Conservation (phyloP, 1,140 invertebrate genomes). For the Lepidotrigona ventralis region DNA sequence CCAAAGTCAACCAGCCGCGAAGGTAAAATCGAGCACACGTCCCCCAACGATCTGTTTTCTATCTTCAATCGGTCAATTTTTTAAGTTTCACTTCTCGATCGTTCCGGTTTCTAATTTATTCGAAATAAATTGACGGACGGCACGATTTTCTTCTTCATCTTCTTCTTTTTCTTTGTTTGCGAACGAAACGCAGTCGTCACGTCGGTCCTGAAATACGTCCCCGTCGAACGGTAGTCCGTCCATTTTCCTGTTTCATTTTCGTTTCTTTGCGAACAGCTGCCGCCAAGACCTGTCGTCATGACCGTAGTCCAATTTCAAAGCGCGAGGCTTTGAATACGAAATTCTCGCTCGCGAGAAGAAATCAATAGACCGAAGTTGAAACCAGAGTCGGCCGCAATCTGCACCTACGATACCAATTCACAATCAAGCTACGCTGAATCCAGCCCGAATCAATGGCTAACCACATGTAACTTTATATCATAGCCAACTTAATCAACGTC, state of each 20-base stretch:
- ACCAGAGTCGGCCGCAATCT: slow-evolving; percentile 33
- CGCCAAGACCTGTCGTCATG: slow-evolving; percentile 26
- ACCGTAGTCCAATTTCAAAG: slow-evolving; percentile 37
- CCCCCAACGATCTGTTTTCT: too few species aligned
- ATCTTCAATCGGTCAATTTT: too few species aligned
- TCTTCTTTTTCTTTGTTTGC: too few species aligned
- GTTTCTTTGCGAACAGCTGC: slow-evolving; percentile 26
- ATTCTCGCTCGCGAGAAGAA: slow-evolving; percentile 38
- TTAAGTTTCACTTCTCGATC: not conserved
- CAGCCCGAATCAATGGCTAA: not conserved
- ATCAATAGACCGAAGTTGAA: slow-evolving; percentile 49
- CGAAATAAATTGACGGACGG: accelerated
- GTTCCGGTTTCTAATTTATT: not conserved
- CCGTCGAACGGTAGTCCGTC: not conserved
- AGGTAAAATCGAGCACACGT: not conserved
- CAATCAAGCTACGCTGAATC: slow-evolving; percentile 27
- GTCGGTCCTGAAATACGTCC: not conserved
- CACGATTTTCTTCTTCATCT: not conserved
- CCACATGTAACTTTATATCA: slow-evolving; percentile 49
- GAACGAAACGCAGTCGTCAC: too few species aligned
- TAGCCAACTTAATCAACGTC: slow-evolving; percentile 52
- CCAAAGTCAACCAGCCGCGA: not conserved
- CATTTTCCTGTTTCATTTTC: slow-evolving; percentile 13
- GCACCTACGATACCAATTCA: slow-evolving; percentile 48
- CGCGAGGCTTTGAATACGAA: slow-evolving; percentile 39